phyloP scores from a whole-genome alignment of 2,113 vertebrate species.

The Alouatta palliata region DNA sequence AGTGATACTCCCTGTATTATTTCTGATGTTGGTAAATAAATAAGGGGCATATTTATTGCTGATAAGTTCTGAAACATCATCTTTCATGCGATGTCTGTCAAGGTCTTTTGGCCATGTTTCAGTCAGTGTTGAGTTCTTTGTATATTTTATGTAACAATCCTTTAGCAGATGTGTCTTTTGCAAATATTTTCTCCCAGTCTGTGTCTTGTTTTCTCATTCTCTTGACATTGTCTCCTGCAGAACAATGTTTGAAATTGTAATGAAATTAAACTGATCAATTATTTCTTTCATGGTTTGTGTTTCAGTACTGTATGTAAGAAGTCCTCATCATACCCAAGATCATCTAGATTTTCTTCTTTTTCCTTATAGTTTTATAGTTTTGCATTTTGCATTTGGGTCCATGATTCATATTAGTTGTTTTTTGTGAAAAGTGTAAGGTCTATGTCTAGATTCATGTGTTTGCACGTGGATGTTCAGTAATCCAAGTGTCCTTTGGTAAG shows the following conservation, averaged over 20 bases:
- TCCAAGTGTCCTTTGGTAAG: not conserved
- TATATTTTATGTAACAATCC: not conserved
- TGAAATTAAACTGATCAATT: not conserved
- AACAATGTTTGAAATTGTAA: not conserved
- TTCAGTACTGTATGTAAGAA: not conserved
- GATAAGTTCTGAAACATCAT: not conserved
- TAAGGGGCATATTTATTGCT: not conserved
- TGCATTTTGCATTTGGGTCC: not conserved
- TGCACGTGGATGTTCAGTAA: not conserved
- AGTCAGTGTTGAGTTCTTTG: not conserved
- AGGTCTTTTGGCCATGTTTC: not conserved
- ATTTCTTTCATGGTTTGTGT: not conserved
- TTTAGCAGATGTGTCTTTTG: not conserved
- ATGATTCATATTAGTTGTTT: not conserved
- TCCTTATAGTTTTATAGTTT: not conserved
- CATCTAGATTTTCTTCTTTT: not conserved
- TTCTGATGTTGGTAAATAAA: not conserved
- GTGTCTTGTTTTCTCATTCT: not conserved
- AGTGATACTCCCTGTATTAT: not conserved
- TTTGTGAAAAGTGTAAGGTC: not conserved
- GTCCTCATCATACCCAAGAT: not conserved
- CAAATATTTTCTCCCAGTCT: not conserved
- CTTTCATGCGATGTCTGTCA: not conserved
- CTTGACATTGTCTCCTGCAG: not conserved
- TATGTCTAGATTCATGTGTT: not conserved